Evolutionary conservation across 2,113 vertebrate genomes (phyloP).

Genomic region (Merops nubicus): DNA sequence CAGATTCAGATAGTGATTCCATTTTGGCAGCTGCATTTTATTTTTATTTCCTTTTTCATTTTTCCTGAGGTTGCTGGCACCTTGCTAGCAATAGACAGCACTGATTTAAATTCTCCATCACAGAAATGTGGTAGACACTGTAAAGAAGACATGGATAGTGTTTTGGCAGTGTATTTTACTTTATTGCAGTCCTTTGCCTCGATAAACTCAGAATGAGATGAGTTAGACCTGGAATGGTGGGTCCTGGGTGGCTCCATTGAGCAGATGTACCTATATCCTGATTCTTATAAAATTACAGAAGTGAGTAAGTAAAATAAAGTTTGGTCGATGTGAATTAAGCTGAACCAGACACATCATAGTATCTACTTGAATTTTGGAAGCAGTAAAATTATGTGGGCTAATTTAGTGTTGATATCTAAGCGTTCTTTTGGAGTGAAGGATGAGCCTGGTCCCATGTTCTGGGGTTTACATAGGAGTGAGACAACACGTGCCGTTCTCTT

Average conservation of each 20-base stretch:
- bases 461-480: neutral
- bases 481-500: fast-evolving
- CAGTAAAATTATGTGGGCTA: neutral
- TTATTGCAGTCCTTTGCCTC: neutral
- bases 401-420: neutral
- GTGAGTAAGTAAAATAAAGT: neutral
- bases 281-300: neutral
- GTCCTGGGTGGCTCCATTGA: neutral
- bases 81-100: fast-evolving
- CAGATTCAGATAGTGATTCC: neutral
- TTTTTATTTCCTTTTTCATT: neutral
- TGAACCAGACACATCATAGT: neutral
- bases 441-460: neutral
- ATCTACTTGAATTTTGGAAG: neutral
- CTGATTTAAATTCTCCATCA: neutral
- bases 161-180: neutral
- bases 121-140: neutral
- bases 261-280: neutral
- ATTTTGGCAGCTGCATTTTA: neutral
- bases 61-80: neutral
- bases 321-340: neutral
- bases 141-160: neutral
- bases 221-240: neutral
- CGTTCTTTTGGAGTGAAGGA: neutral
- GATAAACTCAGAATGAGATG: neutral